Conservation (phyloP, 2,113 vertebrate species). For the Leuciscus idus region DNA sequence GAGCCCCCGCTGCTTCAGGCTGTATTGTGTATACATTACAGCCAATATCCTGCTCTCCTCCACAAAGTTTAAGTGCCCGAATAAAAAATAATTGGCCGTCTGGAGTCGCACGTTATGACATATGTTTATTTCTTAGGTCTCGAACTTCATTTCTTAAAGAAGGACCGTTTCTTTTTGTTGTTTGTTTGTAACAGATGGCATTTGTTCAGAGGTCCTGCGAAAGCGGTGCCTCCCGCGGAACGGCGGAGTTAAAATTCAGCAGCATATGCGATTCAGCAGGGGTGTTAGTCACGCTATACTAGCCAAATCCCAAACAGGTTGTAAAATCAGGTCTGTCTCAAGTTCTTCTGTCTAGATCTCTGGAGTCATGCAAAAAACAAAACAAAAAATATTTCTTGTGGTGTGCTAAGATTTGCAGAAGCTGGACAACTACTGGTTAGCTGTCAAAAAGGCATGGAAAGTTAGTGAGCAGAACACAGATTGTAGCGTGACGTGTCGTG, state of each 20-base stretch:
- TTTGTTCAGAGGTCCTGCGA: conserved; percentile 73
- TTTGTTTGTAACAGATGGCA: conserved; percentile 82
- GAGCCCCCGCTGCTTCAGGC: conserved; percentile 66
- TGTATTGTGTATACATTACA: conserved; percentile 77
- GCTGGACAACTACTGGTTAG: conserved; percentile 63
- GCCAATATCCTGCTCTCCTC: conserved; percentile 77
- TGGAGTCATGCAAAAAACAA: conserved; percentile 62
- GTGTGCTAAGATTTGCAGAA: conserved; percentile 71
- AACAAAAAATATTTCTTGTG: conserved; percentile 52
- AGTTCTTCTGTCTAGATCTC: conserved; percentile 69
- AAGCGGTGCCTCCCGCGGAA: conserved; percentile 70
- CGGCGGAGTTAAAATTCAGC: conserved; percentile 78
- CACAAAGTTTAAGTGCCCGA: conserved; percentile 77
- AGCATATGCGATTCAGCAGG: conserved; percentile 79
- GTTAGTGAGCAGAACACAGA: conserved; percentile 67
- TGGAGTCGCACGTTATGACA: conserved; percentile 72
- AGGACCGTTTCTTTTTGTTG: conserved; percentile 60
- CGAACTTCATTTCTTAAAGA: conserved; percentile 63
- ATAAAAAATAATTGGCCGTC: conserved; percentile 83
- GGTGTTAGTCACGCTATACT: conserved; percentile 78
- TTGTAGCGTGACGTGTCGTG: conserved; percentile 54
- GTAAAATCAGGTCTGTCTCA: conserved; percentile 78
- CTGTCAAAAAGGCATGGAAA: conserved; percentile 66
- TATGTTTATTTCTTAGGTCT: conserved; percentile 66
- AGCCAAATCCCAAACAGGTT: conserved; percentile 82